Percentiles rank a stretch among this genome's conserved stretches.
phyloP scores from a whole-genome alignment of 2,113 vertebrate species.

The Craseonycteris thonglongyai region DNA sequence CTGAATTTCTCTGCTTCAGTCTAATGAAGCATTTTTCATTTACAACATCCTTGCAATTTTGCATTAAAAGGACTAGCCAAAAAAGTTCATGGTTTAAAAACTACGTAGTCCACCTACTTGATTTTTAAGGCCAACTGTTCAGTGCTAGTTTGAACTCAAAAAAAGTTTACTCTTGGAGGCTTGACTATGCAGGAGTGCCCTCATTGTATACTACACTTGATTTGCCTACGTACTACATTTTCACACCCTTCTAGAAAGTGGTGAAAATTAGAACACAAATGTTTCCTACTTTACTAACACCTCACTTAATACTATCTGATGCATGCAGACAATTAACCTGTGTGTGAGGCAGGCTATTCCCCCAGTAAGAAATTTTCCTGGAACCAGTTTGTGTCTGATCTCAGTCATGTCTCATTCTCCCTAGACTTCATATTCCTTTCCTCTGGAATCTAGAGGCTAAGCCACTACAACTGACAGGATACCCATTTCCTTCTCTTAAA shows the following conservation, averaged over 20 bases:
- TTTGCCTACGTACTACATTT: background rate
- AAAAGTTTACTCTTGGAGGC: background rate
- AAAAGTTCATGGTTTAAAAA: slow-evolving; percentile 22
- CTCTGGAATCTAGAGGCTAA: background rate
- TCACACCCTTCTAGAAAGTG: background rate
- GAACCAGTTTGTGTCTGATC: background rate
- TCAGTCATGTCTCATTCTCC: background rate
- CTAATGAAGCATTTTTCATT: background rate
- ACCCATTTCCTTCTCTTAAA: background rate
- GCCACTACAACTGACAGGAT: background rate
- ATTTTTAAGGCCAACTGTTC: background rate
- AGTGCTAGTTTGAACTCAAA: background rate
- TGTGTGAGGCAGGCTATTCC: background rate
- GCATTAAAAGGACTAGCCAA: background rate
- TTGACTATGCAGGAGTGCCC: background rate
- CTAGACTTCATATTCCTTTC: background rate
- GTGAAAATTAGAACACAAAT: background rate
- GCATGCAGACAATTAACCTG: background rate
- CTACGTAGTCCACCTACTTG: background rate
- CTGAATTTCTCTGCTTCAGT: background rate
- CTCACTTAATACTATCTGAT: background rate
- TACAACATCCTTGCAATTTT: slow-evolving; percentile 14
- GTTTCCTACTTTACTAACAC: background rate
- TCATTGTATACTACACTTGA: background rate
- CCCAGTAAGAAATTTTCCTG: background rate